Base-by-base conservation (phyloP, 2,888 invertebrate species). In the Ormyrus pomaceus region DNA sequence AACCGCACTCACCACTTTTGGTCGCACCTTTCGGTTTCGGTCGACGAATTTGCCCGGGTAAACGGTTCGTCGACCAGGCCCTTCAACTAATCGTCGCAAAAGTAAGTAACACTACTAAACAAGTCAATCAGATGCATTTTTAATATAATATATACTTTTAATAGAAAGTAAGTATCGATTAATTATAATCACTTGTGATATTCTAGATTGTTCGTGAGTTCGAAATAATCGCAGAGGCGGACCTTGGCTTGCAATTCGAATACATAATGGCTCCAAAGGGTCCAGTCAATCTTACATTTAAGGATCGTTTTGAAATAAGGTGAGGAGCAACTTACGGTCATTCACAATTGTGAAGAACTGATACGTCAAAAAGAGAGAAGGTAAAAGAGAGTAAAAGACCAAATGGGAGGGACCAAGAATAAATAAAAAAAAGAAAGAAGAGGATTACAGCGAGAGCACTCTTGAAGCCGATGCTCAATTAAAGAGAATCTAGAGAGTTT, bases 11-110 rank as follows among this genome's bases (percentile, higher is more conserved):
- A 7, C 92, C 94, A 0, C 92, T 93, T 65, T 91, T 97, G 69
- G 94, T 96, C 1, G 93, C 94, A 7, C 96, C 96, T 0, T 97
- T 97, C 89, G 97, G 97, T 0, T 92, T 94, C 55, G 97, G 97
- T 0, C 93, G 94, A 72, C 92, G 97, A 65, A 95, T 95, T 91
- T 97, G 97, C 88, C 97, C 97, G 0, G 97, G 97, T 66, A 96
- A 96, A 90, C 92, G 96, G 80, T 96, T 96, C 87, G 95, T 96
- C 3, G 96, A 96, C 86, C 93, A 96, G 84, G 95, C 95, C 84
- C 91, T 96, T 19, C 94, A 95, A 82, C 91, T 96, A 73, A 91
- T 95, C 79, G 91, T 96, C 34, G 95, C 95, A 46, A 95, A 95
- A 93, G 95, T 95, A 85, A 83, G 87, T 81, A 34, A 34, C 19